Conservation (phyloP, 37 sponge, comb jelly and placozoan species). For the Haliclona indistincta region DNA sequence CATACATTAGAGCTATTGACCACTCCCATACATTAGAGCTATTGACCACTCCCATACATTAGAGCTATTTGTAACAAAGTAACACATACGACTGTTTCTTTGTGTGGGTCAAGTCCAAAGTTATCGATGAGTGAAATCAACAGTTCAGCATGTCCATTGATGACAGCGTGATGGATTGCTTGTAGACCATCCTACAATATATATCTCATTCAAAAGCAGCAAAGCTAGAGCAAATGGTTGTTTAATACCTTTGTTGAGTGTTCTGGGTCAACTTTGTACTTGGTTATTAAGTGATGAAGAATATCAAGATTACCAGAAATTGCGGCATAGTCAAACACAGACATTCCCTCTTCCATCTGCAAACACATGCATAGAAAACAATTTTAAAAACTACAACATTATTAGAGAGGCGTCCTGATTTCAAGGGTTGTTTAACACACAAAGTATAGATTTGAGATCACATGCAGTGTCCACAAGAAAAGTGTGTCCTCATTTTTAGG, state of each 20-base stretch:
- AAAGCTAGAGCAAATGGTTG: too few species aligned
- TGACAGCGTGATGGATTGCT: conserved; percentile 20
- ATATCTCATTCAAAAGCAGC: too few species aligned
- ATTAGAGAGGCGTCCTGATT: too few species aligned
- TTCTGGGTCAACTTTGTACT: background rate
- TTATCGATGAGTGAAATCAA: conserved; percentile 2
- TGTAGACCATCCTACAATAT: conserved; percentile 18
- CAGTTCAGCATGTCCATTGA: conserved; percentile 10
- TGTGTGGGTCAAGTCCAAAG: conserved; percentile 3
- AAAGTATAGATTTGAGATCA: too few species aligned
- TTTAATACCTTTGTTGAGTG: background rate
- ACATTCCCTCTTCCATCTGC: background rate
- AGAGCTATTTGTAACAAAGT: background rate
- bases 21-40: too few species aligned
- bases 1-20: too few species aligned
- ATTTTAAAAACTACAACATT: background rate
- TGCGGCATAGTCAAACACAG: background rate
- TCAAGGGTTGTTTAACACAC: too few species aligned
- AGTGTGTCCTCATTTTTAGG: too few species aligned
- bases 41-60: background rate
- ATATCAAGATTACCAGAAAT: background rate
- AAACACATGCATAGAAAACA: background rate
- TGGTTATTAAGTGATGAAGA: background rate
- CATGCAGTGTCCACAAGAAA: too few species aligned
- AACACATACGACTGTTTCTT: background rate